A percentile compares a stretch with the other conserved stretches of the same genome.
Conservation (phyloP, 2,113 vertebrate genomes). For the Brienomyrus longianalis region DNA sequence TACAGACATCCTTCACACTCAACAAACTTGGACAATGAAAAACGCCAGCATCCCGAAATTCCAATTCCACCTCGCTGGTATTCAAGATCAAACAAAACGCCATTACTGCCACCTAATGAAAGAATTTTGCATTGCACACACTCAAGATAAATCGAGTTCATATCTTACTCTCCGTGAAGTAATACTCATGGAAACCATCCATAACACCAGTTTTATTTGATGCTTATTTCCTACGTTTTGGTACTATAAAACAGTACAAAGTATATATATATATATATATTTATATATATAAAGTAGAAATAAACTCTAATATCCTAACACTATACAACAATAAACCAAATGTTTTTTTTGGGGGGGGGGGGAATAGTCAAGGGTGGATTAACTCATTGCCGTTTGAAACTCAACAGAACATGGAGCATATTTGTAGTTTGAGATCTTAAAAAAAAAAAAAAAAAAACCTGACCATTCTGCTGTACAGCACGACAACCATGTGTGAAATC, state of each 20-base stretch:
- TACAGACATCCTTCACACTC: neutral
- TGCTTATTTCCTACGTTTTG: constrained; percentile 52
- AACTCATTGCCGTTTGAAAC: neutral
- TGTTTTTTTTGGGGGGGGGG: constrained; percentile 11
- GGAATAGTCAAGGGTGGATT: neutral
- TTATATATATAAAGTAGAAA: constrained; percentile 48
- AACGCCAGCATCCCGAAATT: neutral
- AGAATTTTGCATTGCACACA: neutral
- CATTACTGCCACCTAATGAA: constrained; percentile 9
- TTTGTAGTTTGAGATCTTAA: neutral
- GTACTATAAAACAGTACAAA: constrained; percentile 69
- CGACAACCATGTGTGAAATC: neutral
- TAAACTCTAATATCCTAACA: constrained; percentile 37
- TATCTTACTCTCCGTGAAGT: neutral
- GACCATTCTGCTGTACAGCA: neutral
- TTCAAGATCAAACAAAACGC: neutral
- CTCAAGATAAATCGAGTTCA: neutral
- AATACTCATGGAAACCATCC: neutral
- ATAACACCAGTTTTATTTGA: constrained; percentile 31
- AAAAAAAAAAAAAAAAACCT: neutral
- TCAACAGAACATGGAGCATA: neutral
- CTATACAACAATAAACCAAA: constrained; percentile 41
- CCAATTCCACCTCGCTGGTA: neutral
- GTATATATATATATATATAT: constrained; percentile 28
- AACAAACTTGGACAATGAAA: neutral